phyloP scores from a whole-genome alignment of 2,797 vertebrate genomes.

The Trachops cirrhosus region DNA sequence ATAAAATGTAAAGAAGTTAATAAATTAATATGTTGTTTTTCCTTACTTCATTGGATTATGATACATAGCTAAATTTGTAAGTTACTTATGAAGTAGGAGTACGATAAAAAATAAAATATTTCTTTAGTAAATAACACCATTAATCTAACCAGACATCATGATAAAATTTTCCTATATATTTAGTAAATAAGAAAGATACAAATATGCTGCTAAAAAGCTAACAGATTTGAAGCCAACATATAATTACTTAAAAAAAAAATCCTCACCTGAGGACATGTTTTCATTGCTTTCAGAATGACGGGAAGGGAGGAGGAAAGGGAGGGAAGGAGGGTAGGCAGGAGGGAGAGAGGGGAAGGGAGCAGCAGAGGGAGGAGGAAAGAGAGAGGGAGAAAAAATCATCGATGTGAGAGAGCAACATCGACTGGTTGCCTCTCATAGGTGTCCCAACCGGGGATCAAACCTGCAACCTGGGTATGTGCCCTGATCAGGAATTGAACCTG shows the following conservation, averaged over 20 bases:
- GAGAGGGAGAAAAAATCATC: too few relatives aligned
- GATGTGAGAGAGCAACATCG: too few relatives aligned
- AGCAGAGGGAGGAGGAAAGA: too few relatives aligned
- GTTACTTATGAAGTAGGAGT: neutral
- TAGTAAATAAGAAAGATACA: neutral
- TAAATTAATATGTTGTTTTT: neutral
- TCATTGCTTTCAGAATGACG: too few relatives aligned
- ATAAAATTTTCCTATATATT: neutral
- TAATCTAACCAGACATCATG: neutral
- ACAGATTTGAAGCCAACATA: neutral
- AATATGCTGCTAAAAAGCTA: neutral
- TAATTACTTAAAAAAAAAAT: neutral
- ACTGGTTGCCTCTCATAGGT: too few relatives aligned
- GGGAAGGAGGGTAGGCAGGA: too few relatives aligned
- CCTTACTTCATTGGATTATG: neutral
- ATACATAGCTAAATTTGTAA: neutral
- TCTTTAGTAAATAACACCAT: neutral
- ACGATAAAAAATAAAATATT: neutral
- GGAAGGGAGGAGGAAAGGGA: too few relatives aligned
- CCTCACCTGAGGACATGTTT: too few relatives aligned
- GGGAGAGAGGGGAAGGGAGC: too few relatives aligned
- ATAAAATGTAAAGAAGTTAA: neutral
- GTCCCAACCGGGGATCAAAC: too few relatives aligned
- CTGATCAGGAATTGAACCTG: too few relatives aligned
- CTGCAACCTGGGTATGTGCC: too few relatives aligned